Evolutionary conservation across 2,888 invertebrate species (phyloP), one percentile per base, ranked within the genome.

Genomic region (Branchinecta sandiegonensis): DNA sequence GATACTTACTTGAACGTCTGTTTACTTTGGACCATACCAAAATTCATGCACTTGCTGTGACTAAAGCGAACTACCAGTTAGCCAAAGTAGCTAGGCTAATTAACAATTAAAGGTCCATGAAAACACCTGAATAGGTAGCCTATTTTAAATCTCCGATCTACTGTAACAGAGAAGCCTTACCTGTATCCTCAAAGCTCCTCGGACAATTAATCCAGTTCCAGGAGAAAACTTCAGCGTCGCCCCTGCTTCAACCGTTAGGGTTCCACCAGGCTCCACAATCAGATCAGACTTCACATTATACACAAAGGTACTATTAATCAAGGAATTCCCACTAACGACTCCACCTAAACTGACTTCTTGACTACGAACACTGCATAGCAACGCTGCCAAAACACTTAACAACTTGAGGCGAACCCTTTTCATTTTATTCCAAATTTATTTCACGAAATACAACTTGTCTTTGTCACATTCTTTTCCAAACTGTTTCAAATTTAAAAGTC

Each of bases 161-260:
- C n/a, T n/a, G n/a, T n/a, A n/a, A 47, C 46, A 13, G 13, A 47
- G 10, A 23, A 14, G 12, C 47, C 86, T 86, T 82, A 96, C 96
- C 84, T 89, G 84, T 69, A 95, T 95, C 70, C 85, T 84, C 47
- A 97, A 81, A 72, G 88, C 85, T 73, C 97, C 97, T 75, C 89
- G 85, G 65, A 97, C 89, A 47, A 92, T 94, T 76, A 99, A 86
- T 71, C 96, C 96, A 74, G 90, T 86, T 80, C 93, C 92, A 4
- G 95, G 90, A 8, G 89, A 88, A 78, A 97, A 94, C 73, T 87
- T 84, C 68, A 99, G 80, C 75, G 87, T 88, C 0, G 94, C 93
- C 46, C 96, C 97, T 13, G 94, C 86, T 77, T 94, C 92, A 70
- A 97, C 85, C 68, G 87, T 82, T 74, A 97, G 80, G 75, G 88